These are phyloP conservation scores for Scelioninae gen. 2 DNA, from an alignment of 2,888 invertebrate genomes.

Conservation along the genomic window DNA sequence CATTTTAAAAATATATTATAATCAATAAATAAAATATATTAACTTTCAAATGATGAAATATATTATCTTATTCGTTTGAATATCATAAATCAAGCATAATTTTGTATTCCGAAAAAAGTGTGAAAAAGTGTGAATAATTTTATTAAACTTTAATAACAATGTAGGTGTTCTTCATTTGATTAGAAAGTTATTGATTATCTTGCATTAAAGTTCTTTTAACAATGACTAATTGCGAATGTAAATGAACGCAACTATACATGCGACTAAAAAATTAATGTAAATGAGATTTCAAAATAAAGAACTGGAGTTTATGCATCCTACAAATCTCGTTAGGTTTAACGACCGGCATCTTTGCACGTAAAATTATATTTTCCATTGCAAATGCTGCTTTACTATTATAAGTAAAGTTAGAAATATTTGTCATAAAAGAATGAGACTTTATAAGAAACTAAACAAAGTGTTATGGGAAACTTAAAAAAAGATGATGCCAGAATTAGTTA, in stretches of 20 bases:
- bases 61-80: no score
- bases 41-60: no score
- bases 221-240: neutral
- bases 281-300: slow-evolving; percentile 3
- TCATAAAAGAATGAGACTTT: slow-evolving; percentile 11
- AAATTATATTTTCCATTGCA: slow-evolving; percentile 13
- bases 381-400: neutral
- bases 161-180: slow-evolving; percentile 5
- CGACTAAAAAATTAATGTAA: slow-evolving; percentile 14
- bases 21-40: neutral
- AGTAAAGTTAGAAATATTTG: slow-evolving; percentile 12
- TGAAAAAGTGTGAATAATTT: no score
- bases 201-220: neutral
- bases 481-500: slow-evolving; percentile 10
- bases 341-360: slow-evolving; percentile 10
- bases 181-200: slow-evolving; percentile 17
- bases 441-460: neutral
- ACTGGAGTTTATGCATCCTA: slow-evolving; percentile 8
- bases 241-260: neutral
- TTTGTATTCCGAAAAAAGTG: slow-evolving; percentile 30
- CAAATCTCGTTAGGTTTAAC: slow-evolving; percentile 20
- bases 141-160: slow-evolving; percentile 31
- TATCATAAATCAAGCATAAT: slow-evolving; percentile 32
- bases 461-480: slow-evolving; percentile 12
- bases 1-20: neutral